Percentiles rank a stretch among this genome's conserved stretches.
Evolutionary conservation across 2,797 vertebrate genomes (phyloP).

Genomic region (Nasua narica): DNA sequence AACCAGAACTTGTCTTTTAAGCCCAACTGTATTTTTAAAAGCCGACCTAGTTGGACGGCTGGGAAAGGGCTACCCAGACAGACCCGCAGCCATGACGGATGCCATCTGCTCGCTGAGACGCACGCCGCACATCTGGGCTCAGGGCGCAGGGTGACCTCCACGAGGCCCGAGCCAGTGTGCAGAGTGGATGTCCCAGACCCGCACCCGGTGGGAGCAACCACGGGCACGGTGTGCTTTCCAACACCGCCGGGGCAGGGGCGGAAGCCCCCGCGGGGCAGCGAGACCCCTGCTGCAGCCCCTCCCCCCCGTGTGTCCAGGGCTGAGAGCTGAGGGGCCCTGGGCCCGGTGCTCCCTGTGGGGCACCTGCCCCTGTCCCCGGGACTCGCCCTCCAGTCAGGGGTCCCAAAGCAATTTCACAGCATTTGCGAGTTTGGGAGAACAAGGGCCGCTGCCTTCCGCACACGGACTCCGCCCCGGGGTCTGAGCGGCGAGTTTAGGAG

Average conservation of each 20-base stretch:
- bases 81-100: accelerated
- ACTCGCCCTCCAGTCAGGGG: not conserved
- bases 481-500: not conserved
- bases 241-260: accelerated
- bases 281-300: not conserved
- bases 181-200: not conserved
- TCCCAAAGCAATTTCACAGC: not conserved
- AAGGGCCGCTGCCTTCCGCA: not conserved
- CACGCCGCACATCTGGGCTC: not conserved
- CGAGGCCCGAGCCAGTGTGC: not conserved
- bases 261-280: not conserved
- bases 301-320: not conserved
- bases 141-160: accelerated
- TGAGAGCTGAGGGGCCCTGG: not conserved
- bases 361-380: accelerated
- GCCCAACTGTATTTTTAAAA: not conserved
- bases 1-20: not conserved
- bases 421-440: not conserved
- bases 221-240: accelerated
- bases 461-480: not conserved
- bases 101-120: accelerated
- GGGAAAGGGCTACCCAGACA: too few species aligned
- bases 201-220: accelerated
- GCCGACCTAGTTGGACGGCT: accelerated
- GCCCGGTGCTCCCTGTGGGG: not conserved